Conservation (phyloP, 2,888 invertebrate species). For the Drosophila fungiperda region DNA sequence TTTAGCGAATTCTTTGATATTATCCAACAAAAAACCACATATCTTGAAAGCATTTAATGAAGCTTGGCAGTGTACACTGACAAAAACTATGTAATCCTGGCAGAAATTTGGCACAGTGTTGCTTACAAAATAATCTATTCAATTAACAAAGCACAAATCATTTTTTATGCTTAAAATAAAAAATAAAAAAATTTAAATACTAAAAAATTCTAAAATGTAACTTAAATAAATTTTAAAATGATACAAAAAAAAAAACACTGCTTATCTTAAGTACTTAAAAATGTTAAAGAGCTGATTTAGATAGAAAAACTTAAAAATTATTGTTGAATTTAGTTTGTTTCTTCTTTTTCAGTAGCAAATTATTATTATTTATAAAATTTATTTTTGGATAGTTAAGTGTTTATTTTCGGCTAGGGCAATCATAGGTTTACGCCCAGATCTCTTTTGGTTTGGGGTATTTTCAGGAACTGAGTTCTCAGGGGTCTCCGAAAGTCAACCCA, state of each 20-base stretch:
- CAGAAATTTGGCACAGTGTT: background rate
- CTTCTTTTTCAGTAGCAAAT: background rate
- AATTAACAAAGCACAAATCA: background rate
- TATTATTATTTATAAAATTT: background rate
- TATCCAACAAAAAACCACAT: background rate
- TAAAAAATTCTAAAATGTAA: background rate
- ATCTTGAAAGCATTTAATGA: background rate
- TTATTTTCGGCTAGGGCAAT: too few species aligned
- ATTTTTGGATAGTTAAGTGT: background rate
- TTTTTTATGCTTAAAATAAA: background rate
- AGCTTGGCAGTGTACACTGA: background rate
- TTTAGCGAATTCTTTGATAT: constrained; percentile 11
- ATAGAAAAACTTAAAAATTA: background rate
- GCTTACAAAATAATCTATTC: background rate
- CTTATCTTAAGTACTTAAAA: background rate
- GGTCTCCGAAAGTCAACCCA: constrained; percentile 47
- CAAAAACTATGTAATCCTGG: background rate
- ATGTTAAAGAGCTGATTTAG: background rate
- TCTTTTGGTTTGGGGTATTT: constrained; percentile 8
- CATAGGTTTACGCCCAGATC: background rate
- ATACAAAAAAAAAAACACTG: background rate
- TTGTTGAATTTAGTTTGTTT: background rate
- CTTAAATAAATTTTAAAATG: background rate
- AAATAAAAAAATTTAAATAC: background rate
- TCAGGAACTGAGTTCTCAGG: background rate